Base-by-base conservation (phyloP, 2,113 vertebrate genomes). In the Pogona vitticeps region DNA sequence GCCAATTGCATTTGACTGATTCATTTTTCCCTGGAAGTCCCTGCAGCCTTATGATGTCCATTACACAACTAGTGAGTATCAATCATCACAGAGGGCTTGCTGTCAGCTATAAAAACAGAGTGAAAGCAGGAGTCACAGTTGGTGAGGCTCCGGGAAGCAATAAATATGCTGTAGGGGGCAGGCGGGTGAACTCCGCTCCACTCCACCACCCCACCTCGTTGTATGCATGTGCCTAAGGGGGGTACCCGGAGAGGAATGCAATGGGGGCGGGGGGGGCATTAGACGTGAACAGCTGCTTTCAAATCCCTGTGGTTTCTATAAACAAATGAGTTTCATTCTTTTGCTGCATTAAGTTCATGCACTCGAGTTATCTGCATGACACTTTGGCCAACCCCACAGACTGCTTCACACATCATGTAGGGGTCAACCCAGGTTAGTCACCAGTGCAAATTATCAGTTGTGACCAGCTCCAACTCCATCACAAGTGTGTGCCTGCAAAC, bases 11-110 rank as follows among this genome's bases (percentile, higher is more conserved):
- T 52, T 76, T 76, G 83, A 84, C 72, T 42, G 83, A 84, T 84
- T 84, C 83, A 40, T 76, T 65, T 76, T 84, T 84, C 83, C 46
- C 59, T 46, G 59, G 40, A 76, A 84, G 59, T 65, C 72, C 83
- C 83, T 65, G 72, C 72, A 84, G 83, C 31, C 59, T 76, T 84
- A 46, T 65, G 72, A 84, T 84, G 72, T 76, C 83, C 59, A 76
- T 76, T 84, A 76, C 59, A 63, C 56, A 65, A 84, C 83, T 33
- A 76, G 83, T 2, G 31, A 84, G 18, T 63, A 84, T 76, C 83
- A 84, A 84, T 84, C 83, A 84, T 58, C 33, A 59, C 72, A 65
- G 46, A 71, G 59, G 58, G 38, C 72, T 84, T 76, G 58, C 83
- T 84, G 83, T 84, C 83, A 84, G 72, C 83, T 76, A 40, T 46